Percentiles rank a stretch among this genome's conserved stretches.
phyloP scores from a whole-genome alignment of 2,888 invertebrate genomes.

The Ennomos fuscantarius region DNA sequence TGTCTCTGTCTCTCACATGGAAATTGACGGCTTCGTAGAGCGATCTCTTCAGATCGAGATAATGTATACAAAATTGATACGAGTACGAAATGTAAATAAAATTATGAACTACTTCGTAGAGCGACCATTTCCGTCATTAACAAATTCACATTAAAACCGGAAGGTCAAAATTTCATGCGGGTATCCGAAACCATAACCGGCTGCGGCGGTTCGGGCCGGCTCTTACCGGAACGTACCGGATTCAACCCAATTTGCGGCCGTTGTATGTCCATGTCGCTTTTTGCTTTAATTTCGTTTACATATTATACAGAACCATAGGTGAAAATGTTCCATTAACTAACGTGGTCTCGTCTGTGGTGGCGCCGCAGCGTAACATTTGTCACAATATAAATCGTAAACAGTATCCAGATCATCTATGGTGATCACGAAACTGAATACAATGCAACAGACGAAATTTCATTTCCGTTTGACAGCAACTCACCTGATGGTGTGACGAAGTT shows the following conservation, averaged over 20 bases:
- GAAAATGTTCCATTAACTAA: conserved; percentile 26
- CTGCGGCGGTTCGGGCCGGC: conserved; percentile 9
- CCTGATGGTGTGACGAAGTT: too few species aligned
- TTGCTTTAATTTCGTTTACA: conserved; percentile 27
- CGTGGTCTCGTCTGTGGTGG: conserved; percentile 18
- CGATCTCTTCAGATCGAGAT: too few species aligned
- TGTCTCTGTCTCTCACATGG: too few species aligned
- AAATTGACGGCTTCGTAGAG: too few species aligned
- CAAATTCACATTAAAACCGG: background rate
- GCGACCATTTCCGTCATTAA: background rate
- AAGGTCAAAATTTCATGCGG: background rate
- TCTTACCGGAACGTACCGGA: conserved; percentile 13
- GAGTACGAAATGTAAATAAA: background rate
- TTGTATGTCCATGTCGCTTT: conserved; percentile 7
- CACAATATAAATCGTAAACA: background rate
- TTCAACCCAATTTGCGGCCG: conserved; percentile 26
- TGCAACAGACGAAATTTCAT: too few species aligned
- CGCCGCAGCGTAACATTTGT: background rate
- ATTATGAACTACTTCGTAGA: background rate
- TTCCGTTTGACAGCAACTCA: too few species aligned
- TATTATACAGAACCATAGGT: conserved; percentile 13
- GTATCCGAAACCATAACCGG: background rate
- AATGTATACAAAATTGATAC: too few species aligned
- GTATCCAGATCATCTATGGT: background rate
- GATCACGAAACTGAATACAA: too few species aligned